phyloP scores from a whole-genome alignment of 2,888 invertebrate species.

The Eulithis prunata region DNA sequence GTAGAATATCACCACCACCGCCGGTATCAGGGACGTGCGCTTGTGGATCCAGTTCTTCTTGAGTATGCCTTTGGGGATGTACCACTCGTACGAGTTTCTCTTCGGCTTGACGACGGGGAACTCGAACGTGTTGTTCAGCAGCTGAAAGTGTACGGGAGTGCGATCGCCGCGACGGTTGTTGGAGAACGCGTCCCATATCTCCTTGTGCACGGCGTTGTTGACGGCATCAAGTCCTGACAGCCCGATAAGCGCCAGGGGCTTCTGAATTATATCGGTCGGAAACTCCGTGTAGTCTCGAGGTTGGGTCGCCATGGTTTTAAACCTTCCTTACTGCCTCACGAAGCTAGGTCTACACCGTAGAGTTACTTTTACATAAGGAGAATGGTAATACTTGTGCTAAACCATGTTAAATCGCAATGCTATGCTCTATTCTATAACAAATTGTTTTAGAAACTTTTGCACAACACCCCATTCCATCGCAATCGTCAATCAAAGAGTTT shows the following conservation, averaged over 20 bases:
- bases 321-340: constrained; percentile 4
- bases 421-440: constrained; percentile 4
- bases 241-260: constrained; percentile 94
- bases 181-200: constrained; percentile 97
- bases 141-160: constrained; percentile 92
- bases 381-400: constrained; percentile 25
- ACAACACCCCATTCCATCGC: constrained; percentile 59
- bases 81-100: constrained; percentile 96
- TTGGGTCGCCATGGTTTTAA: constrained; percentile 77
- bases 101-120: constrained; percentile 95
- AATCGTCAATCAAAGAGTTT: constrained; percentile 29
- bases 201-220: constrained; percentile 94
- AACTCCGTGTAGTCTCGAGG: constrained; percentile 87
- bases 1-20: constrained; percentile 97
- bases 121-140: constrained; percentile 92
- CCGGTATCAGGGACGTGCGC: constrained; percentile 94
- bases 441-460: constrained; percentile 18
- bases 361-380: too few species aligned
- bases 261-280: constrained; percentile 92
- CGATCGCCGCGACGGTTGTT: constrained; percentile 92
- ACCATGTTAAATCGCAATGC: constrained; percentile 50
- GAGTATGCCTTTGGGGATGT: constrained; percentile 96
- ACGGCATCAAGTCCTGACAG: constrained; percentile 94
- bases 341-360: constrained; percentile 3
- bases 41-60: constrained; percentile 98